Conservation (phyloP, 2,113 vertebrate genomes). For the Austrofundulus limnaeus region DNA sequence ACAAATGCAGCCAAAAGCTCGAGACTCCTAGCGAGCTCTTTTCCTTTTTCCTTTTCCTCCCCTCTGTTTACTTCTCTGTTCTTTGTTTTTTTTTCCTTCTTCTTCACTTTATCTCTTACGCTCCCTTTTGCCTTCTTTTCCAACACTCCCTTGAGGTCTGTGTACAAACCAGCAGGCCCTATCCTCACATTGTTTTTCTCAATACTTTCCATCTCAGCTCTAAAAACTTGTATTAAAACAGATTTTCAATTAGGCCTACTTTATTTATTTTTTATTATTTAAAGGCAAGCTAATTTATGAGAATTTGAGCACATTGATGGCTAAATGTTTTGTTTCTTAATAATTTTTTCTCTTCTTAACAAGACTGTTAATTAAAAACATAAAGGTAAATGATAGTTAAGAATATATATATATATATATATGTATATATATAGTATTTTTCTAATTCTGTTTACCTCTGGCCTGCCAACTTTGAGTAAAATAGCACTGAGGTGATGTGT, state of each 20-base stretch:
- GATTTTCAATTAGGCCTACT: background rate
- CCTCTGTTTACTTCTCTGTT: constrained; percentile 45
- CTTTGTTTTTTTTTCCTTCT: constrained; percentile 15
- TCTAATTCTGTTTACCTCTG: background rate
- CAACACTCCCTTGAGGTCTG: constrained; percentile 25
- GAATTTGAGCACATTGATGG: background rate
- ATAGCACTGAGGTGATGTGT: constrained; percentile 52
- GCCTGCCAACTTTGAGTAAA: constrained; percentile 33
- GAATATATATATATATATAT: no score
- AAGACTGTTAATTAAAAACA: background rate
- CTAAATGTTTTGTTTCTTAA: background rate
- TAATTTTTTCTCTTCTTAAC: background rate
- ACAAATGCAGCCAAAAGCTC: constrained; percentile 56
- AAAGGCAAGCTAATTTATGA: background rate
- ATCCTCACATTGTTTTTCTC: constrained; percentile 10
- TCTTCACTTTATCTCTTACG: constrained; percentile 35
- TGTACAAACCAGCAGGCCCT: constrained; percentile 9
- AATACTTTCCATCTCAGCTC: constrained; percentile 9
- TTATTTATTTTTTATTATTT: constrained; percentile 11
- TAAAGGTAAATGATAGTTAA: no score
- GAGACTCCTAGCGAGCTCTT: constrained; percentile 51
- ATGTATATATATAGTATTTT: background rate
- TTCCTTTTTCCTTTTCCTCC: constrained; percentile 7
- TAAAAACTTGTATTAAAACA: background rate
- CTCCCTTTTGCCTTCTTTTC: constrained; percentile 28